A percentile compares a stretch with the other conserved stretches of the same genome.
phyloP scores from a whole-genome alignment of 2,888 invertebrate genomes.

The Drosophila fulvimacula region DNA sequence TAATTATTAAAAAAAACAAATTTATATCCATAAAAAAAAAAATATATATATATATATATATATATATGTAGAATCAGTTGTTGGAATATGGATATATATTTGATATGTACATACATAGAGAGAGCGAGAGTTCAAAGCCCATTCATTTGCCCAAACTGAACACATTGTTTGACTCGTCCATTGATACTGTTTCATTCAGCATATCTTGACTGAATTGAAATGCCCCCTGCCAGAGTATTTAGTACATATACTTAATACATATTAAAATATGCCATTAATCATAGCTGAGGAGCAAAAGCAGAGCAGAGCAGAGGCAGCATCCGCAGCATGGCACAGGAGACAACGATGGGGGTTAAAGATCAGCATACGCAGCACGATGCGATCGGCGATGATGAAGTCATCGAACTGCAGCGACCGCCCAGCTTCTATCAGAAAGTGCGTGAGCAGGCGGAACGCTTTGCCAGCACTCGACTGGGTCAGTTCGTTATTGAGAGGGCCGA shows the following conservation, averaged over 20 bases:
- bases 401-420: conserved; percentile 56
- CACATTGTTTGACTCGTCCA: not conserved
- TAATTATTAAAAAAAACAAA: too few relatives aligned
- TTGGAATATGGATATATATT: too few relatives aligned
- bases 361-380: conserved; percentile 57
- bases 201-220: not conserved
- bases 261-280: conserved; percentile 38
- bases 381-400: conserved; percentile 66
- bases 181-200: not conserved
- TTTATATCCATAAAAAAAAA: too few relatives aligned
- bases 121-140: too few relatives aligned
- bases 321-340: conserved; percentile 60
- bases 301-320: conserved; percentile 21
- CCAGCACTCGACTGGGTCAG: conserved; percentile 80
- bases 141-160: too few relatives aligned
- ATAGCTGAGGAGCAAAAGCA: conserved; percentile 29
- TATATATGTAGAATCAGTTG: too few relatives aligned
- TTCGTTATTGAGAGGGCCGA: conserved; percentile 76
- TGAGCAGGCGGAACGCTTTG: conserved; percentile 73
- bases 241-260: not conserved
- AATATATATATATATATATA: too few relatives aligned
- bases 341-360: conserved; percentile 48
- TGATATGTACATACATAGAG: too few relatives aligned
- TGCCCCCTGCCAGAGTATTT: not conserved
- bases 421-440: conserved; percentile 68